Conservation (phyloP, 2,797 vertebrate genomes). For the Chelonia mydas region DNA sequence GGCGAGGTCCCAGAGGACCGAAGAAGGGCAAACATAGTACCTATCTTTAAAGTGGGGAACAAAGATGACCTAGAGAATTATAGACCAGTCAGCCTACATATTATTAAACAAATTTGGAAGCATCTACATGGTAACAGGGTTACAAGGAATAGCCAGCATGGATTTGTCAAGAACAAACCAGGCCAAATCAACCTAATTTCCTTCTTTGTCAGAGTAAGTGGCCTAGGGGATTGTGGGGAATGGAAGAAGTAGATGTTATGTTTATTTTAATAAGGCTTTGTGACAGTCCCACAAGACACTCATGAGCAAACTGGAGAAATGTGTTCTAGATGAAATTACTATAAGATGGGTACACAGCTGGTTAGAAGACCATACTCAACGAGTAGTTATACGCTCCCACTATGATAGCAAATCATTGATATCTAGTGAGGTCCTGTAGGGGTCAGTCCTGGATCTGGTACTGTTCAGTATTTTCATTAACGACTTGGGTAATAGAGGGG, state of each 20-base stretch:
- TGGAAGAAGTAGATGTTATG: not conserved
- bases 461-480: not conserved
- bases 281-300: not conserved
- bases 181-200: not conserved
- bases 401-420: no score
- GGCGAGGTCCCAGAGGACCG: no score
- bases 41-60: not conserved
- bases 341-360: not conserved
- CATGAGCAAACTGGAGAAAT: not conserved
- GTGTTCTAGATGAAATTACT: not conserved
- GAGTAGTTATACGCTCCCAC: no score
- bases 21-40: not conserved
- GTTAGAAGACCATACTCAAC: not conserved
- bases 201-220: not conserved
- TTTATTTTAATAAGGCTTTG: not conserved
- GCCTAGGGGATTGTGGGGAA: not conserved
- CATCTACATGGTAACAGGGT: not conserved
- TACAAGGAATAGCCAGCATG: not conserved
- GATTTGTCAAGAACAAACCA: not conserved
- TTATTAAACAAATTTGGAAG: not conserved
- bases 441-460: not conserved
- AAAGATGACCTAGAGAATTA: not conserved
- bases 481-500: not conserved
- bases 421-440: no score
- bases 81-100: not conserved